Conservation (phyloP, 1,140 invertebrate species). For the Venustaconcha ellipsiformis region DNA sequence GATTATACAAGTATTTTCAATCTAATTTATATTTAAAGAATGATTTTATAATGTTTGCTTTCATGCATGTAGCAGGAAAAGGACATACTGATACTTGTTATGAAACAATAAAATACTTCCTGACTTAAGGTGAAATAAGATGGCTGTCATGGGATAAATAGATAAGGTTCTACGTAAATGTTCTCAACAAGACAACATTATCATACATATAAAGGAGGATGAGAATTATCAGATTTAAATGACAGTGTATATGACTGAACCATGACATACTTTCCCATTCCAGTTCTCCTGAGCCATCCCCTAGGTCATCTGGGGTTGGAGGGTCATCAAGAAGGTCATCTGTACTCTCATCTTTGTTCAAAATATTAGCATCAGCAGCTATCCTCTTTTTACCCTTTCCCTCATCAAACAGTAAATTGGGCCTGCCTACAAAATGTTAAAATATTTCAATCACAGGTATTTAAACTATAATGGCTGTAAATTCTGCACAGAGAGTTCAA, state of each 20-base stretch:
- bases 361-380: constrained; percentile 57
- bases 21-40: no score
- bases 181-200: no score
- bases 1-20: no score
- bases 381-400: constrained; percentile 53
- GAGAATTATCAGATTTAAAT: not conserved
- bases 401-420: constrained; percentile 22
- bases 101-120: no score
- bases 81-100: no score
- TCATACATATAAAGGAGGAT: not conserved
- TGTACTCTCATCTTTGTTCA: constrained; percentile 48
- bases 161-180: no score
- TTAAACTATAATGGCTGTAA: not conserved
- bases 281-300: constrained; percentile 46
- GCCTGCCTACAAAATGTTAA: constrained; percentile 6
- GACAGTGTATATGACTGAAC: not conserved
- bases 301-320: constrained; percentile 71
- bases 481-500: not conserved
- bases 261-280: constrained; percentile 58
- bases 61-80: no score
- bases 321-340: constrained; percentile 66
- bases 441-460: not conserved
- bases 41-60: no score
- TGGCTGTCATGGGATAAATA: no score
- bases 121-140: no score